Conservation (phyloP, 2,113 vertebrate genomes). For the Apteryx mantelli region DNA sequence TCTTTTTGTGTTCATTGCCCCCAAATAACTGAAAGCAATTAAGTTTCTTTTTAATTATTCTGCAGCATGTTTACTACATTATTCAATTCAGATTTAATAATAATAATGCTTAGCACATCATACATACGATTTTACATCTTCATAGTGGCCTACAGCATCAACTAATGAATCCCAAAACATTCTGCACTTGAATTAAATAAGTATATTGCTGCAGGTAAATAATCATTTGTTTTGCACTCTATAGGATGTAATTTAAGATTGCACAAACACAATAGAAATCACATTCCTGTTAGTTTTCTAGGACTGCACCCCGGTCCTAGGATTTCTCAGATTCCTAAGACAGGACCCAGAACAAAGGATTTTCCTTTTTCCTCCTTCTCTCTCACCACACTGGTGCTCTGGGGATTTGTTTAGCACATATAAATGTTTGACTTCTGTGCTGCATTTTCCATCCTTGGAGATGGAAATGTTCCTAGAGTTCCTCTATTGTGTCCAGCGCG, state of each 20-base stretch:
- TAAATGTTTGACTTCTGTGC: not conserved
- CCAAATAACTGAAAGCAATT: constrained; percentile 18
- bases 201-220: not conserved
- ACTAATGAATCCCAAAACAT: not conserved
- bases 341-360: not conserved
- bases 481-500: not conserved
- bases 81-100: constrained; percentile 11
- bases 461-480: not conserved
- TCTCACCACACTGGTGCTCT: not conserved
- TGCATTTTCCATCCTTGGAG: not conserved
- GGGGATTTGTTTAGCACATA: not conserved
- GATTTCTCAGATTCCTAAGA: not conserved
- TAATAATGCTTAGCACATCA: not conserved
- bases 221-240: constrained; percentile 6
- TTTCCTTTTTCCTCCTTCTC: not conserved
- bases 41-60: constrained; percentile 33
- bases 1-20: not conserved
- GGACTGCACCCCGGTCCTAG: not conserved
- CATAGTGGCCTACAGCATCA: not conserved
- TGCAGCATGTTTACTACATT: not conserved
- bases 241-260: not conserved
- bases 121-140: not conserved
- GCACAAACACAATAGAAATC: not conserved
- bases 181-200: constrained; percentile 29
- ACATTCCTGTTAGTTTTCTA: not conserved